A percentile compares a stretch with the other conserved stretches of the same genome.
phyloP scores from a whole-genome alignment of 2,113 vertebrate species.

The Clarias batrachus region DNA sequence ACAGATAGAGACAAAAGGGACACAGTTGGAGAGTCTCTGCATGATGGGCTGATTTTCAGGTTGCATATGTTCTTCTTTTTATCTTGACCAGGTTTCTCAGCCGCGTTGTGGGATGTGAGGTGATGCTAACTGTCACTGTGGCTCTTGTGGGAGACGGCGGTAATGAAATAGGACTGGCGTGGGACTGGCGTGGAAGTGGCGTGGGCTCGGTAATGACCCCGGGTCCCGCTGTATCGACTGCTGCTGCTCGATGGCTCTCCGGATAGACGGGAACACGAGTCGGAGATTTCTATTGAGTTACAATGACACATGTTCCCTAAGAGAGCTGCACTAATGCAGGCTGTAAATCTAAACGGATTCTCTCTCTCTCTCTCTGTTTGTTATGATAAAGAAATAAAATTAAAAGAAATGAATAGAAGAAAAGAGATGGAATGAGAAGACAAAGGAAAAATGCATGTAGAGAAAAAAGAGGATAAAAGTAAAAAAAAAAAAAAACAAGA shows the following conservation, averaged over 20 bases:
- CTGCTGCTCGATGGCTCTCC: constrained; percentile 3
- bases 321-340: constrained; percentile 35
- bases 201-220: constrained; percentile 5
- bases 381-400: neutral
- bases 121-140: neutral
- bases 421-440: neutral
- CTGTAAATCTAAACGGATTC: constrained; percentile 30
- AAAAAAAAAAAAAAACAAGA: neutral
- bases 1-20: neutral
- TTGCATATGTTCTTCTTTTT: neutral
- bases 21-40: neutral
- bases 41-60: neutral
- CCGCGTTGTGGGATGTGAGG: neutral
- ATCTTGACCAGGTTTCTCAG: neutral
- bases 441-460: neutral
- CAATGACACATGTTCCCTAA: constrained; percentile 39
- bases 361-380: neutral
- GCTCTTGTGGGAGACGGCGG: neutral
- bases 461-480: neutral
- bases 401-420: neutral
- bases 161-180: constrained; percentile 16
- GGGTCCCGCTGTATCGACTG: constrained; percentile 23
- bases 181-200: neutral
- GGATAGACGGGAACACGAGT: constrained; percentile 29
- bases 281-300: constrained; percentile 38